Base-by-base conservation (phyloP, 2,797 vertebrate genomes). In the Sebastes matsubarae region DNA sequence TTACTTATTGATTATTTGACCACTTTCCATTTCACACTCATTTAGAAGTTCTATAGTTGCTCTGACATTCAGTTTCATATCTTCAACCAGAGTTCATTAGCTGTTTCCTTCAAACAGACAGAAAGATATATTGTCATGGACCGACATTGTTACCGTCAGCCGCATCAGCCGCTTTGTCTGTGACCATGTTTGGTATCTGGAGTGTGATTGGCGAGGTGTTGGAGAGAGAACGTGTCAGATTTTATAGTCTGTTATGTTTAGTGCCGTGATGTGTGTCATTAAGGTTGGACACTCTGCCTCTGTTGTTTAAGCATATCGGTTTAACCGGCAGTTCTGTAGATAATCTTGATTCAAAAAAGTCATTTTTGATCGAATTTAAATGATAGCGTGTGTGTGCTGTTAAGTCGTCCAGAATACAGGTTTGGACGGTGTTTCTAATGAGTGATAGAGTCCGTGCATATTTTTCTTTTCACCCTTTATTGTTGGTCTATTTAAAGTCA, bases 161-260 rank as follows among this genome's bases (percentile, higher is more conserved):
- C 13, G 9, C 80, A 78, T 87, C 82, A 29, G 72, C 67, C 61
- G 27, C 92, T 87, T 85, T 90, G 87, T 78, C 79, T 78, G 42
- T 92, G 89, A 91, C 92, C 92, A 91, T 94, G 92, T 94, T 94
- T 93, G 93, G 91, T 93, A 87, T 94, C 75, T 89, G 79, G 8
- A 69, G 85, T 90, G 91, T 84, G 89, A 92, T 87, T 84, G 89
- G 86, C 36, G 84, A 90, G 74, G 84, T 88, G 91, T 90, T 77
- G 75, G 63, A 79, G 60, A 72, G 69, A 78, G 85, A 87, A 80
- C 27, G 67, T 89, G 87, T 87, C 86, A 77, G 76, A 75, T 90
- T 82, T 87, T 82, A 83, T 82, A 36, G 68, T 85, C 58, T 87
- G 82, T 80, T 86, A 54, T 86, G 84, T 89, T 90, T 84, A 69